Conservation (phyloP, 2,888 invertebrate species). For the Pseudococcus longispinus region DNA sequence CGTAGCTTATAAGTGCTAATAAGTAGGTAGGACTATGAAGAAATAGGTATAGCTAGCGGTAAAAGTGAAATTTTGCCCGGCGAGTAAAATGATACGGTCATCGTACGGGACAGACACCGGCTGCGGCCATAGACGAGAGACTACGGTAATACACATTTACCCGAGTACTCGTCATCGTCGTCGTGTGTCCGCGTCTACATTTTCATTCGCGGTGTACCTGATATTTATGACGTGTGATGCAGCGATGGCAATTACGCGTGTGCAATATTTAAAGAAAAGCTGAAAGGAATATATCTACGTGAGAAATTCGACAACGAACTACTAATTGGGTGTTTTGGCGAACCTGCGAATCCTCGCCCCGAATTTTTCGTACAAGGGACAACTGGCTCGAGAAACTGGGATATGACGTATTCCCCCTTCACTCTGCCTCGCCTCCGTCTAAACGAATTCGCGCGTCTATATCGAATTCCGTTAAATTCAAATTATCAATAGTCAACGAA, state of each 20-base stretch:
- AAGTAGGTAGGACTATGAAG: neutral
- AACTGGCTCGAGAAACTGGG: no score
- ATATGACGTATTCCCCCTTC: neutral
- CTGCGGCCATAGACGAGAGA: neutral
- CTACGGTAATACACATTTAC: neutral
- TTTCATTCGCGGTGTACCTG: no score
- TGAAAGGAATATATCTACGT: no score
- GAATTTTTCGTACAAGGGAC: no score
- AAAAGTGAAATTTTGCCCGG: conserved; percentile 18
- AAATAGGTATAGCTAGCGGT: conserved; percentile 20
- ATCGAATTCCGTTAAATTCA: neutral
- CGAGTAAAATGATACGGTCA: conserved; percentile 8
- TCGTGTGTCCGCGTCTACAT: no score
- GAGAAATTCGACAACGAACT: no score
- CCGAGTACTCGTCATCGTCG: no score
- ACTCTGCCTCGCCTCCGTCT: neutral
- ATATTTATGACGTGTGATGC: no score
- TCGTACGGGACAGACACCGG: neutral
- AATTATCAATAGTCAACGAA: neutral
- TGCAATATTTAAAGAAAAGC: no score
- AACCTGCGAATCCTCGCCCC: no score
- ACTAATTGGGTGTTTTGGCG: no score
- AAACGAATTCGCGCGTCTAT: neutral
- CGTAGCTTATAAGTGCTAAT: neutral
- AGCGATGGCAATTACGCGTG: no score